Evolutionary conservation across 2,113 vertebrate species (phyloP), one percentile per base, ranked within the genome.

Genomic region (Lota lota): DNA sequence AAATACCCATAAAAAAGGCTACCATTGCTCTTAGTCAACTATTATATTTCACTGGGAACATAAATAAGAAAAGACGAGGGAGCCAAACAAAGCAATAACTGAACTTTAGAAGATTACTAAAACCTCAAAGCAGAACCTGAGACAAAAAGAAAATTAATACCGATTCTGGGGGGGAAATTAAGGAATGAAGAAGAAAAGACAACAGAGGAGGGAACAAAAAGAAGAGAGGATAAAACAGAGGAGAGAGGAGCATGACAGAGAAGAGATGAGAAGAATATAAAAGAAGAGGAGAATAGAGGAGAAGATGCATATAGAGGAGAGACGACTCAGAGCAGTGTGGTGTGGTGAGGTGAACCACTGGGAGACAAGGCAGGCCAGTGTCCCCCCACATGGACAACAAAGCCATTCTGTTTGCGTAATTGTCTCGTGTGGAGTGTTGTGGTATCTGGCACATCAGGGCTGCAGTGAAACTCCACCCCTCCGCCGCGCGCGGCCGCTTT

Each of bases 351-450:
- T 40, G 12, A 61, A 40, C 36, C 20, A 19, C 19, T 40, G 19
- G 66, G 54, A 50, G 28, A 36, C 19, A 19, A 19, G 18, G 28
- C 20, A 19, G 11, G 78, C 50, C 66, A 60, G 76, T 61, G 81
- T 61, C 36, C 73, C 67, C 70, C 83, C 75, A 66, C 80, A 68
- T 72, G 63, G 75, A 75, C 74, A 84, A 85, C 77, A 87, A 84
- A 70, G 70, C 80, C 70, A 72, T 82, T 87, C 79, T 88, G 74
- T 85, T 56, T 2, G 70, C 60, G 4, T 80, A 75, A 84, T 81
- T 84, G 85, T 86, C 74, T 78, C 17, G 59, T 80, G 82, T 77
- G 82, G 75, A 88, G 74, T 81, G 81, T 83, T 82, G 81, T 74
- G 83, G 76, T 71, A 80, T 84, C 84, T 83, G 82, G 84, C 76